Evolutionary conservation across 1,140 invertebrate species (phyloP).

Genomic region (Cotesia glomerata): DNA sequence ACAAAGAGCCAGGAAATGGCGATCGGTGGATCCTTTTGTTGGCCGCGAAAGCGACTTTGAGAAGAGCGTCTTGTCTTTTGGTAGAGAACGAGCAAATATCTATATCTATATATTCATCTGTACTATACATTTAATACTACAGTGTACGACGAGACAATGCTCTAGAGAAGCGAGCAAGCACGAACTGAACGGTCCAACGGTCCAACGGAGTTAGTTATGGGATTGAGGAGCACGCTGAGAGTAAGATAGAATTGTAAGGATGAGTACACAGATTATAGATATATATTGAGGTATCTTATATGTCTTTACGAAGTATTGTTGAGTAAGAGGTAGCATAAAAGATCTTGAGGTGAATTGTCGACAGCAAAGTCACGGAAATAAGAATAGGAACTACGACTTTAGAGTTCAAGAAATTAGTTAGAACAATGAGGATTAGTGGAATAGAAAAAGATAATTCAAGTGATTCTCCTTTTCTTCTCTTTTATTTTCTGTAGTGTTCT

Average conservation of each 20-base stretch:
- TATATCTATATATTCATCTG: no score
- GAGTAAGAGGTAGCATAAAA: background rate
- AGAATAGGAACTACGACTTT: background rate
- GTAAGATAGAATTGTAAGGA: background rate
- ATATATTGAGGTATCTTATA: no score
- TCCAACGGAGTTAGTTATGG: no score
- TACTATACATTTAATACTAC: no score
- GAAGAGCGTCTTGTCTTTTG: background rate
- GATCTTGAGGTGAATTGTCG: background rate
- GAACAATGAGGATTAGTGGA: background rate
- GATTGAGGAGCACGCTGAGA: background rate
- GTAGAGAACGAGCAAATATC: no score
- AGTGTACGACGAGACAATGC: no score
- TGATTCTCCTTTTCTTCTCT: background rate
- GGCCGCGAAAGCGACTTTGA: no score
- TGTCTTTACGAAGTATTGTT: no score
- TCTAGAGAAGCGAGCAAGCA: background rate
- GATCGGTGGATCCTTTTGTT: conserved; percentile 8
- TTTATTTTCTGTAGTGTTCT: no score
- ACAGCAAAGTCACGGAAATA: conserved; percentile 11
- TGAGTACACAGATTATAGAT: background rate
- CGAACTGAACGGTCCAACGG: background rate
- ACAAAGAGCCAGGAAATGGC: conserved; percentile 39
- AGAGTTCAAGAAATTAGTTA: background rate
- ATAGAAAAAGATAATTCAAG: background rate